Conservation (phyloP, 2,797 vertebrate genomes). For the Pseudopleuronectes americanus region DNA sequence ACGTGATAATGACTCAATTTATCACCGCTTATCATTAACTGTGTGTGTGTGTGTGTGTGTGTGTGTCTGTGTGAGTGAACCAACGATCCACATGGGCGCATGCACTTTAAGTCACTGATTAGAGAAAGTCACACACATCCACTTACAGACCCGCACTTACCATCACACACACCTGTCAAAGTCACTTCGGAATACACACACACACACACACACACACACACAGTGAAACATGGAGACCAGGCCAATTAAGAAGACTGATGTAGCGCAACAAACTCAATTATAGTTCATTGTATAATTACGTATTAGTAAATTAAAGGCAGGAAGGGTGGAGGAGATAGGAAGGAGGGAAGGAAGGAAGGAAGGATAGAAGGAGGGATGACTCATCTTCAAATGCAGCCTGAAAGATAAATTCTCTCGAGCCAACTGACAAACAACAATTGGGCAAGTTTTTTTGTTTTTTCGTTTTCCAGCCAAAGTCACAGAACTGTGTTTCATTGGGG, state of each 20-base stretch:
- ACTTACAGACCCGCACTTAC: constrained; percentile 3
- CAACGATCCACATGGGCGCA: constrained; percentile 25
- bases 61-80: constrained; percentile 18
- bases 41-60: constrained; percentile 16
- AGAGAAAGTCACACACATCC: not conserved
- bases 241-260: constrained; percentile 73
- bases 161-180: not conserved
- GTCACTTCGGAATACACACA: no score
- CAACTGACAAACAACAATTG: no score
- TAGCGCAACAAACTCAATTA: constrained; percentile 72
- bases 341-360: not conserved
- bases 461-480: no score
- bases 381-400: no score
- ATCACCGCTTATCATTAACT: constrained; percentile 37
- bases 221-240: constrained; percentile 26
- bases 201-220: constrained; percentile 26
- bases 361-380: no score
- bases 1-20: constrained; percentile 58
- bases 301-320: constrained; percentile 51
- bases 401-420: no score
- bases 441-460: no score
- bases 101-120: constrained; percentile 32
- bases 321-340: constrained; percentile 4
- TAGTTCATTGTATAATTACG: constrained; percentile 51
- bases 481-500: no score